phyloP scores from a whole-genome alignment of 1,140 invertebrate species.

The Hyles euphorbiae region DNA sequence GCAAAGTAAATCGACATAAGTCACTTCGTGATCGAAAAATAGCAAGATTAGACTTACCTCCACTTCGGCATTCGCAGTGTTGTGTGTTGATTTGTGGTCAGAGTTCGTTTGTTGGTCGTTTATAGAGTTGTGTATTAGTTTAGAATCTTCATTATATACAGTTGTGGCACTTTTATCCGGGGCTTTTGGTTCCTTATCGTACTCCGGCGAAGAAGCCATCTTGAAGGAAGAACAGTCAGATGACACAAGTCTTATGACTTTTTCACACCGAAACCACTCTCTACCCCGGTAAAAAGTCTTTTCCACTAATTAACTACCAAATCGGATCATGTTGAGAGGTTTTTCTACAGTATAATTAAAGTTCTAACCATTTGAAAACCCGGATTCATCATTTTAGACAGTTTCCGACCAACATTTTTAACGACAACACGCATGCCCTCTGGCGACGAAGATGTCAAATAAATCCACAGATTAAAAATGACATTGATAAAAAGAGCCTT shows the following conservation, averaged over 20 bases:
- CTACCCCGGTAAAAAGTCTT: slow-evolving; percentile 39
- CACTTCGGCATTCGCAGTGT: slow-evolving; percentile 39
- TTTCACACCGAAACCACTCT: slow-evolving; percentile 60
- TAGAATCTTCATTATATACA: slow-evolving; percentile 56
- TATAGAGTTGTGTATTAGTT: slow-evolving; percentile 47
- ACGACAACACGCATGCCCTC: slow-evolving; percentile 48
- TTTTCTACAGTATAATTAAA: slow-evolving; percentile 52
- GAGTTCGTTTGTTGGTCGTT: slow-evolving; percentile 56
- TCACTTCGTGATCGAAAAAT: slow-evolving; percentile 24
- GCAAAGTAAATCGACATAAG: no score
- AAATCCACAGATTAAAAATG: slow-evolving; percentile 8
- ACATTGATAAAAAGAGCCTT: not conserved
- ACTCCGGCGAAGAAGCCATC: slow-evolving; percentile 83
- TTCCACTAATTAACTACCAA: slow-evolving; percentile 49
- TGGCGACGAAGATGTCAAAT: slow-evolving; percentile 17
- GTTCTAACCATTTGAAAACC: slow-evolving; percentile 57
- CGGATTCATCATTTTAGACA: slow-evolving; percentile 67
- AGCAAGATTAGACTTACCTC: slow-evolving; percentile 59
- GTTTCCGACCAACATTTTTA: slow-evolving; percentile 66
- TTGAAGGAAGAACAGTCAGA: slow-evolving; percentile 76
- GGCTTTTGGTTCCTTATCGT: slow-evolving; percentile 82
- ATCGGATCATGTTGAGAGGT: slow-evolving; percentile 44
- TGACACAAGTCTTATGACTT: slow-evolving; percentile 76
- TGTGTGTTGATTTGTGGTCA: slow-evolving; percentile 47
- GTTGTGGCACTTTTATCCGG: slow-evolving; percentile 78